A percentile compares a stretch with the other conserved stretches of the same genome.
Evolutionary conservation across 2,797 vertebrate species (phyloP).

Genomic region (Menidia menidia): DNA sequence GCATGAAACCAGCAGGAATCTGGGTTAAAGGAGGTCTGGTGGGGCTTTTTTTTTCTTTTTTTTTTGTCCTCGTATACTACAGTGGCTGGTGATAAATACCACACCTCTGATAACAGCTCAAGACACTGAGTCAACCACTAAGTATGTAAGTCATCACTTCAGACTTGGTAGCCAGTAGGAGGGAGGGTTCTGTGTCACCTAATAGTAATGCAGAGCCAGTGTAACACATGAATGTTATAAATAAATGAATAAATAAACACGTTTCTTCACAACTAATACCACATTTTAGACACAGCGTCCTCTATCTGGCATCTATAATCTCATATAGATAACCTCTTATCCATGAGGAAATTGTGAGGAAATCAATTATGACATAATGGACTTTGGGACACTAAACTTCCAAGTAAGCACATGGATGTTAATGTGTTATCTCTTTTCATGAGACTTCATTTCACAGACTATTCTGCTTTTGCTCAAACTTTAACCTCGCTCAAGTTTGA

Average conservation of each 20-base stretch:
- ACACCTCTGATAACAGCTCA: conserved; percentile 16
- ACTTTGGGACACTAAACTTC: conserved; percentile 57
- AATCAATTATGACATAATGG: conserved; percentile 52
- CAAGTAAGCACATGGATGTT: conserved; percentile 19
- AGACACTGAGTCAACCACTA: too few species aligned
- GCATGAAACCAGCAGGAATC: conserved; percentile 63
- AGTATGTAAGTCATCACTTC: conserved; percentile 10
- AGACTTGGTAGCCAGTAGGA: conserved; percentile 5
- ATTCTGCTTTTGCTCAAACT: conserved; percentile 25
- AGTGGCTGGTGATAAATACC: conserved; percentile 19
- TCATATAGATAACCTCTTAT: conserved; percentile 23
- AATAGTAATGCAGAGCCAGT: not conserved
- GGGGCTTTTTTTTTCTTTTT: conserved; percentile 1
- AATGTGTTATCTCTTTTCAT: conserved; percentile 47
- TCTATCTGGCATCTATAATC: conserved; percentile 23
- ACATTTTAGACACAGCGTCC: conserved; percentile 9
- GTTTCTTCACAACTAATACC: conserved; percentile 4
- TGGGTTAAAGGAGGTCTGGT: conserved; percentile 64
- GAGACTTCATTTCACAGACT: conserved; percentile 36
- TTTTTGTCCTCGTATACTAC: not conserved
- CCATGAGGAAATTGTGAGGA: conserved; percentile 42
- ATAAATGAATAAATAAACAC: too few species aligned
- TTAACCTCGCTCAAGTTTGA: too few species aligned
- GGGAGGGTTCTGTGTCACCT: conserved; percentile 4
- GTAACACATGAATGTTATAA: not conserved